phyloP scores from a whole-genome alignment of 2,113 vertebrate species.

The Halcyon senegalensis region DNA sequence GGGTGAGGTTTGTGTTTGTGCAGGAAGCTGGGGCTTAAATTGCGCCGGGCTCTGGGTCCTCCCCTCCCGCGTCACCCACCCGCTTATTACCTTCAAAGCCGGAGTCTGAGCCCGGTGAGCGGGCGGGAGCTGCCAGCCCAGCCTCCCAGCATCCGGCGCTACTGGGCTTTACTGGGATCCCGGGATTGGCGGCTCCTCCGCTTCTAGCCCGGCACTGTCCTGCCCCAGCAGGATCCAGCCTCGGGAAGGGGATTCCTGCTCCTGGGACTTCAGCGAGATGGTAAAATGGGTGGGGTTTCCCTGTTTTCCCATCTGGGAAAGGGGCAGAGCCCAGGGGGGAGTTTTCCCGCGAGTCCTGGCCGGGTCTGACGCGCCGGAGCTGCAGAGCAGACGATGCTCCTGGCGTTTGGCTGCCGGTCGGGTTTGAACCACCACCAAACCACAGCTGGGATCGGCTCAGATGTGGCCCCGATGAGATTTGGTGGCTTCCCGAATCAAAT shows the following conservation, averaged over 20 bases:
- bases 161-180: accelerated
- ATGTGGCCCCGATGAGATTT: accelerated
- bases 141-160: accelerated
- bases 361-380: accelerated
- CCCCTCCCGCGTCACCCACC: background rate
- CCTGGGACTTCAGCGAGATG: accelerated
- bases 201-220: background rate
- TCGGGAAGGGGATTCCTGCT: background rate
- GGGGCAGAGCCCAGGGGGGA: background rate
- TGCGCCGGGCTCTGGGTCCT: background rate
- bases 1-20: background rate
- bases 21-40: background rate
- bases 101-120: background rate
- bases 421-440: background rate
- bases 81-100: background rate
- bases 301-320: background rate
- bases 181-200: accelerated
- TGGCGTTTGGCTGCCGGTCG: background rate
- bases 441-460: accelerated
- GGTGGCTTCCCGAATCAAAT: background rate
- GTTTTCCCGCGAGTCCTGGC: background rate
- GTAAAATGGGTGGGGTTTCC: background rate
- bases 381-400: background rate
- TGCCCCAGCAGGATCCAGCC: background rate
- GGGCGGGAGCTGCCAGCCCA: background rate